Percentiles rank a stretch among this genome's conserved stretches.
These are phyloP conservation scores for Drosophila micromelanica DNA, from an alignment of 1,140 invertebrate species.

Conservation along the genomic window DNA sequence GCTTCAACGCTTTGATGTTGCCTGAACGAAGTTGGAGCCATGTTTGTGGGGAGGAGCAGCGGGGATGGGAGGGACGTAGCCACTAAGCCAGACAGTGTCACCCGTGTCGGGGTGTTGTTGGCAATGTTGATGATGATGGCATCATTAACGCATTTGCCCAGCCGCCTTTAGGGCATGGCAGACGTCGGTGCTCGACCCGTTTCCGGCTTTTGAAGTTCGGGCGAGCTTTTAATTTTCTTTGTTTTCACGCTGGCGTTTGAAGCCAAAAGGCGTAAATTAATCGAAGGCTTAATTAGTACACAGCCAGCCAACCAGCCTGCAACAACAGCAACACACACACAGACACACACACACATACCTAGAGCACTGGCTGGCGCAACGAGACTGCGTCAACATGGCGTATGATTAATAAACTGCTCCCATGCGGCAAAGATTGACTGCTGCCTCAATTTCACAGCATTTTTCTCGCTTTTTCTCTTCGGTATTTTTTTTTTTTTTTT, in stretches of 20 bases:
- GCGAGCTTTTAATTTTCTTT: slow-evolving; percentile 80
- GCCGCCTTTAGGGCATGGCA: slow-evolving; percentile 61
- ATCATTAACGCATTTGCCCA: slow-evolving; percentile 77
- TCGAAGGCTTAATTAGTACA: slow-evolving; percentile 82
- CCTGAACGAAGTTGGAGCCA: slow-evolving; percentile 34
- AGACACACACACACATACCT: slow-evolving; percentile 6
- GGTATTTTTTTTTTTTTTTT: neutral
- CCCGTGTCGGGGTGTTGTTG: slow-evolving; percentile 53
- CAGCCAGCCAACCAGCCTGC: slow-evolving; percentile 28
- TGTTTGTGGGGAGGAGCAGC: neutral
- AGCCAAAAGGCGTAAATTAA: slow-evolving; percentile 82
- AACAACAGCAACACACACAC: slow-evolving; percentile 19
- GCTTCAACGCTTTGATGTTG: slow-evolving; percentile 83
- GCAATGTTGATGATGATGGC: slow-evolving; percentile 70
- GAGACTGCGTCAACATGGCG: slow-evolving; percentile 67
- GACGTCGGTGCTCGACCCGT: slow-evolving; percentile 46
- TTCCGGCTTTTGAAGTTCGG: slow-evolving; percentile 82
- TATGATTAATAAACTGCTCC: slow-evolving; percentile 81
- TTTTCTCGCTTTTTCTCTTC: slow-evolving; percentile 5
- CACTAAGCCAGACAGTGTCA: slow-evolving; percentile 79
- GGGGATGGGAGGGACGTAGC: slow-evolving; percentile 35
- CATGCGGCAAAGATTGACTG: slow-evolving; percentile 38
- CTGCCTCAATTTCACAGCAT: slow-evolving; percentile 18
- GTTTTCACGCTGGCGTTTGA: slow-evolving; percentile 77
- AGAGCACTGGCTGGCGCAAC: slow-evolving; percentile 24